Base-by-base conservation (phyloP, 2,888 invertebrate genomes). In the Volucella inanis region DNA sequence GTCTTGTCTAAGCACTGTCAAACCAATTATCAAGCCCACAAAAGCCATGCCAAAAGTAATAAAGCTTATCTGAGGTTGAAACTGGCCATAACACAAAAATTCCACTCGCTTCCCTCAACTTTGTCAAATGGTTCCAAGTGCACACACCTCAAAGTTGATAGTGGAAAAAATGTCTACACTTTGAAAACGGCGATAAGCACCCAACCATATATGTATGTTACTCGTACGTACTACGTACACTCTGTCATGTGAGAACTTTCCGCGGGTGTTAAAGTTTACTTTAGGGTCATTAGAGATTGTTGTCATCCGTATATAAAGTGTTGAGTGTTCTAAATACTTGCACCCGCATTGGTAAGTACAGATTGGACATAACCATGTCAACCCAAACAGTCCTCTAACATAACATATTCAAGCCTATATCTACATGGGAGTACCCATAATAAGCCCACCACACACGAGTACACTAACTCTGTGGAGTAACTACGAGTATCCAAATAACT, bases 41-140 rank as follows among this genome's bases (percentile, higher is more conserved):
- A 62, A 75, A 65, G 10, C 45, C 75, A 75, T 75, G 74, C 39
- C 43, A 45, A 75, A 75, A 64, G 75, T 80, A 80, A 68, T 75
- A 80, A 80, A 68, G 68, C 75, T 80, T 75, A 80, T 80, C 61
- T 68, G n/a, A 11, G 31, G 4, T 43, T 11, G 12, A 62, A 57
- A 80, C 49, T 43, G n/a, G 68, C 68, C 68, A 39, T 49, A 62
- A 15, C 15, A 68, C 39, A 62, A n/a, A 75, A 68, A 64, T 14
- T 14, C 43, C 43, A 18, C 9, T 12, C 54, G 8, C 12, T 8
- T 12, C 8, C 15, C 14, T 43, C 55, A n/a, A 1, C 31, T 4
- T 8, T 31, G 54, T 8, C 9, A 75, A 57, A 65, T 54, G 50
- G 49, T 65, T 74, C 47, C n/a, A 11, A 11, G 38, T 18, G 70